Base-by-base conservation (phyloP, 2,797 vertebrate genomes). In the Rhyacichthys aspro region DNA sequence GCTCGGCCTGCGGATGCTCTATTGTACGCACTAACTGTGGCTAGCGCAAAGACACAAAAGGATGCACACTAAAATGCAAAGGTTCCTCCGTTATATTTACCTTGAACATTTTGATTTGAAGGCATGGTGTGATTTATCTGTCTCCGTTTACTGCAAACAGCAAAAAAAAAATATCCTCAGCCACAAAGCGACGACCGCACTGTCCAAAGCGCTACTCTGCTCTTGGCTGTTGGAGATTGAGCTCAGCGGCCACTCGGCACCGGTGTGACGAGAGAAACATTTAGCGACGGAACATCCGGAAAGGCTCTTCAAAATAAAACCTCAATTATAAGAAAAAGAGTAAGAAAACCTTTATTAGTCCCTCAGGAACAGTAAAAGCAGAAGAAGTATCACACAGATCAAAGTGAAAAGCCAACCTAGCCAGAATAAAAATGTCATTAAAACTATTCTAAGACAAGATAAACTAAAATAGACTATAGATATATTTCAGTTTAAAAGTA, bases 21-120 rank as follows among this genome's bases (percentile, higher is more conserved):
- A 77, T 84, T 83, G 86, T 85, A 79, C 61, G 45, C 69, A 44
- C 60, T 43, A 37, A 55, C 59, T 55, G 54, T 16, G 61, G 78
- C 79, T 75, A 74, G 47, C 67, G n/a, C 66, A 19, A 7, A 38
- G 11, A 59, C 44, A 59, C 11, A 34, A 49, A 16, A n/a, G 54
- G 28, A 57, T 53, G 9, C 18, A 19, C 17, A 33, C 36, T 3
- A 14, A 46, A 34, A 1, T 39, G 0, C 42, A n/a, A 55, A 9
- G 1, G 12, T 17, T 36, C 15, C 38, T 19, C 8, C 1, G 1
- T 14, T 28, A 19, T 8, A 6, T 62, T 57, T 48, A 93, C 93
- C 93, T 91, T 94, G 92, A 18, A 62, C 14, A 11, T 90, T 88
- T 73, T 80, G 62, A 61, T 84, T 86, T 10, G 91, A 90, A 78